Conservation (phyloP, 2,797 vertebrate genomes). For the Parauchenoglanis ngamensis region DNA sequence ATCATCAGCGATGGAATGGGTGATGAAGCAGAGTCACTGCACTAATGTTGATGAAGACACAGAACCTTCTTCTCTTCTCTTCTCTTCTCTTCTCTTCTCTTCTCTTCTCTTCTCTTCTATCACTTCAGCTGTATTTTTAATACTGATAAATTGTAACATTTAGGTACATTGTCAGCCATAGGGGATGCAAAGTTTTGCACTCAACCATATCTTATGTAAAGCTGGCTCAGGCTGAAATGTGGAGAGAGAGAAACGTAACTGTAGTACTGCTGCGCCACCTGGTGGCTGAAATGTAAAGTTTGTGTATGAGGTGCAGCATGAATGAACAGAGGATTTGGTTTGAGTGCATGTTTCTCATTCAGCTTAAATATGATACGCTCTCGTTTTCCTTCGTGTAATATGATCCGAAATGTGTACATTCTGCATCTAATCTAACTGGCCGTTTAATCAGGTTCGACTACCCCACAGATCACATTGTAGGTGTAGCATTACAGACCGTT, state of each 20-base stretch:
- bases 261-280: constrained; percentile 24
- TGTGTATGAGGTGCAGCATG: background rate
- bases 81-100: background rate
- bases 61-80: background rate
- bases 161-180: background rate
- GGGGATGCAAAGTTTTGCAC: background rate
- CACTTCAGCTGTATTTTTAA: background rate
- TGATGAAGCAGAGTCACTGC: background rate
- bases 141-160: background rate
- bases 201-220: background rate
- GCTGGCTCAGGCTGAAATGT: no score
- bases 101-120: background rate
- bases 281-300: constrained; percentile 4
- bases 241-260: background rate
- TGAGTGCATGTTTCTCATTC: background rate
- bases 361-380: background rate
- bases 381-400: background rate
- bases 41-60: no score
- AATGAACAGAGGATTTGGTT: background rate
- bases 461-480: background rate
- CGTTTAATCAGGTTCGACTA: background rate
- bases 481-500: background rate
- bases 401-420: no score
- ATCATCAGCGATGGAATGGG: background rate
- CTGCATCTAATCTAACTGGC: background rate